Evolutionary conservation across 2,797 vertebrate genomes (phyloP).

Genomic region (Anomalospiza imberbis): DNA sequence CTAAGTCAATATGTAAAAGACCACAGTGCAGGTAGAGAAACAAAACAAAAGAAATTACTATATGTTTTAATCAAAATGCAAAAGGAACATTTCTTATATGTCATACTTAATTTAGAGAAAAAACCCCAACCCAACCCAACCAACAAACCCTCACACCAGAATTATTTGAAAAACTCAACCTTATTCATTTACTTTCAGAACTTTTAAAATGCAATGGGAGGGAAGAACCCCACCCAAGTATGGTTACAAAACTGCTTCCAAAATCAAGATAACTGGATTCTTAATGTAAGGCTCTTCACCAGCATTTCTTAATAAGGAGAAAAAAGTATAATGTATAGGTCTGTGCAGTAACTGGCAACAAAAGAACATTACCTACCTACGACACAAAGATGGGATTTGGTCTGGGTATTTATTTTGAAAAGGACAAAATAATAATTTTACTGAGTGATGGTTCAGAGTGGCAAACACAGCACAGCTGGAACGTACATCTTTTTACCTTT

Average conservation of each 20-base stretch:
- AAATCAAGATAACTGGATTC: background rate
- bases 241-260: background rate
- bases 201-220: background rate
- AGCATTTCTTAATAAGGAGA: background rate
- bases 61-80: background rate
- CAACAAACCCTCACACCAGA: background rate
- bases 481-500: accelerated
- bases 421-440: background rate
- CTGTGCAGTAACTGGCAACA: background rate
- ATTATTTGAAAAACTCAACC: background rate
- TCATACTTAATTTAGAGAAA: background rate
- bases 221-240: background rate
- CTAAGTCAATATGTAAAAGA: background rate
- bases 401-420: background rate
- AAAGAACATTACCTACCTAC: background rate
- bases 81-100: background rate
- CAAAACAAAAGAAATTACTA: background rate
- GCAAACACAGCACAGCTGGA: background rate
- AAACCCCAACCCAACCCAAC: background rate
- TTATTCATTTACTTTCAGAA: background rate
- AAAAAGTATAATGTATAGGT: background rate
- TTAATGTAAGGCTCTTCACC: background rate
- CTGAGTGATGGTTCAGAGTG: background rate
- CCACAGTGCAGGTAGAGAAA: background rate
- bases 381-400: background rate